A percentile compares a stretch with the other conserved stretches of the same genome.
Conservation (phyloP, 1,140 invertebrate species). For the Tetramorium simillimum region DNA sequence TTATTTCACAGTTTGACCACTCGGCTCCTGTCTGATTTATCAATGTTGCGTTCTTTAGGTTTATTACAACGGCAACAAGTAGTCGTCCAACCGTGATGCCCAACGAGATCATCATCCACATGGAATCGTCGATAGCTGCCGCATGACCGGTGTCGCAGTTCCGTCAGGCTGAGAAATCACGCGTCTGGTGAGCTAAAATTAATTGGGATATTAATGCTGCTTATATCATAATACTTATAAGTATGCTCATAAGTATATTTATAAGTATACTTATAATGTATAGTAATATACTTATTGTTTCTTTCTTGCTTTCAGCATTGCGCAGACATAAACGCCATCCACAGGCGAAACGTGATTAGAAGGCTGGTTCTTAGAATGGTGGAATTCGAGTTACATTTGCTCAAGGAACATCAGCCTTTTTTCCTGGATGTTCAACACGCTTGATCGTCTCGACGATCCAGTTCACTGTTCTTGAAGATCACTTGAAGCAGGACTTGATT, state of each 20-base stretch:
- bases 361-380: neutral
- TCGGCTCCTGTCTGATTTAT: constrained; percentile 56
- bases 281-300: neutral
- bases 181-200: neutral
- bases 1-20: neutral
- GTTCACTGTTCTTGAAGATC: neutral
- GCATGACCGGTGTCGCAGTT: constrained; percentile 69
- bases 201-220: neutral
- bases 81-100: constrained; percentile 33
- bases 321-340: neutral
- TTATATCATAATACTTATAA: too few species aligned
- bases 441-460: neutral
- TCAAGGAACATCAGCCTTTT: neutral
- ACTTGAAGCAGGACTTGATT: neutral
- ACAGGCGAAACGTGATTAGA: neutral
- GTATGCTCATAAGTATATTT: too few species aligned
- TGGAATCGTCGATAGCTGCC: constrained; percentile 58
- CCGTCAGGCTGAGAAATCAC: neutral
- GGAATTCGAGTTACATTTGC: neutral
- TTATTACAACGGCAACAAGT: constrained; percentile 64
- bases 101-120: neutral
- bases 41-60: constrained; percentile 72
- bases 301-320: neutral
- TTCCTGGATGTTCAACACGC: neutral
- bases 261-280: neutral